These are phyloP conservation scores for Drosophila eohydei DNA, from an alignment of 2,888 invertebrate genomes.

Conservation along the genomic window DNA sequence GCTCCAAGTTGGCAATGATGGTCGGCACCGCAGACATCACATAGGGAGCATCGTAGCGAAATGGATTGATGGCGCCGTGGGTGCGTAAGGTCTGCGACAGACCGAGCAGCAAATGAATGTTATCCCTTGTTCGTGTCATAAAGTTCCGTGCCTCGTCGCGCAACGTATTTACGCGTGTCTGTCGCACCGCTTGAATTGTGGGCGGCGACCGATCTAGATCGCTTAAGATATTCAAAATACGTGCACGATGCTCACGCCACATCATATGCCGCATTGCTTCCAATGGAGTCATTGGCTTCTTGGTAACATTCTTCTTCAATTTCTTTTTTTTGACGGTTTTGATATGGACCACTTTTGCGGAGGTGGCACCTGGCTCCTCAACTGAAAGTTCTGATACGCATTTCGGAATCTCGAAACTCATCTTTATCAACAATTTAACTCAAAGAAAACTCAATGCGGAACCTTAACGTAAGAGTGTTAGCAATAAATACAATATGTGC, in stretches of 20 bases:
- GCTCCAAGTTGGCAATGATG: conserved; percentile 22
- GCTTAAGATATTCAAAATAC: conserved; percentile 29
- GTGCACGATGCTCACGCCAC: conserved; percentile 59
- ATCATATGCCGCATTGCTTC: conserved; percentile 9
- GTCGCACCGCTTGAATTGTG: conserved; percentile 42
- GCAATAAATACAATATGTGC: not conserved
- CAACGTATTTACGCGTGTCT: conserved; percentile 47
- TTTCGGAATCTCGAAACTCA: conserved; percentile 31
- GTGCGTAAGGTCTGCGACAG: conserved; percentile 43
- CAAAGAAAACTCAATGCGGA: not conserved
- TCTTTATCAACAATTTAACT: not conserved
- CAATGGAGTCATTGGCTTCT: not conserved
- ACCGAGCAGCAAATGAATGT: conserved; percentile 50
- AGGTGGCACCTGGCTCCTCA: not conserved
- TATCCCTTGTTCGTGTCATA: conserved; percentile 59
- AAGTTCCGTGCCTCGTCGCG: conserved; percentile 53
- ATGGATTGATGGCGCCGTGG: conserved; percentile 40
- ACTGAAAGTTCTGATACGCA: conserved; percentile 16
- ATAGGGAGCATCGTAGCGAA: conserved; percentile 28
- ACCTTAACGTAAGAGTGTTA: not conserved
- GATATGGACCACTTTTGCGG: too few species aligned
- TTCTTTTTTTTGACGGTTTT: not conserved
- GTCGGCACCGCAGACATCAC: conserved; percentile 34
- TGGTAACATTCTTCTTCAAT: not conserved
- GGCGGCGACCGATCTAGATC: conserved; percentile 54